Base-by-base conservation (phyloP, 2,797 vertebrate species). In the Anableps anableps region DNA sequence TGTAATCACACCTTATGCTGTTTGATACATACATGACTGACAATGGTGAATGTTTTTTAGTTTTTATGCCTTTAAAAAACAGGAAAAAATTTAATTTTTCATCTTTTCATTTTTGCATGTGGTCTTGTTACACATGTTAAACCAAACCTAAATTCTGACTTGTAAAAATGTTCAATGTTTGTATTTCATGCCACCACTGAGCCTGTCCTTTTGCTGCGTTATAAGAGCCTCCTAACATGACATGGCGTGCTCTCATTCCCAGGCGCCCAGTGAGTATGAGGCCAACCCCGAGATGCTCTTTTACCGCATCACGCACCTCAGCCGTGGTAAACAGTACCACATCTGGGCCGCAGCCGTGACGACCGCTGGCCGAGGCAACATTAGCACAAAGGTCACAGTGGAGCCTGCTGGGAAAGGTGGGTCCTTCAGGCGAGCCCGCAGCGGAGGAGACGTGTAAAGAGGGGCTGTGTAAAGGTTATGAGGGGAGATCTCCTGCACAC, bases 191-290 rank as follows among this genome's bases (percentile, higher is more conserved):
- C 58, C 34, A n/a, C 51, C 79, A 21, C 66, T 38, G 4, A 19
- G 11, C 21, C 53, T 77, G 81, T 75, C 45, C 19, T 53, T 31
- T 84, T 76, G 8, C n/a, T 10, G 8, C 55, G 17, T 41, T 43
- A 36, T 83, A 80, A 75, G 8, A 19, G 26, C 74, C 81, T 64
- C 14, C 79, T 92, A 79, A 92, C 81, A 23, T 80, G 77, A 82
- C 81, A 66, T 80, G 84, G 79, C 62, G 51, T 83, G 82, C 80
- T 86, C 83, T 88, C 86, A 82, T 58, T 88, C 72, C 1, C 95
- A 99, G 98, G 98, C 98, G 1, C 98, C 98, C 91, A 99, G 99
- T 0, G 99, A 99, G 94, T 99, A 99, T 0, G 99, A 99, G 93
- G 98, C 97, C 36, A 99, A 98, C 86, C 99, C 98, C 0, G 98